Percentiles rank a stretch among this genome's conserved stretches.
Conservation (phyloP, 2,797 vertebrate genomes). For the Onychomys arenicola region DNA sequence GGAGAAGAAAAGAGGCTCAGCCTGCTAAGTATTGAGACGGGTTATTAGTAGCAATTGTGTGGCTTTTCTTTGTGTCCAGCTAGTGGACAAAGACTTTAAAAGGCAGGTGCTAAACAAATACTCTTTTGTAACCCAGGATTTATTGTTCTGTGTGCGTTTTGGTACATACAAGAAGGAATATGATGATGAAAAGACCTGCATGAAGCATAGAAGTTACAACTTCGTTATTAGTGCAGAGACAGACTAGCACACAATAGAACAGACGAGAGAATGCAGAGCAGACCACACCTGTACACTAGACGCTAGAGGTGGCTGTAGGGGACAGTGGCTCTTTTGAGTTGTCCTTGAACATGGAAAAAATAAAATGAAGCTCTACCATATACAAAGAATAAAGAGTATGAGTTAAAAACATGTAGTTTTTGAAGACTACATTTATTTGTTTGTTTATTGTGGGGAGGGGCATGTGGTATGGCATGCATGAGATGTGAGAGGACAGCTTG, state of each 20-base stretch:
- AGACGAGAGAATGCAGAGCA: not conserved
- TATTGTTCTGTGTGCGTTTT: not conserved
- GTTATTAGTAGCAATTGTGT: not conserved
- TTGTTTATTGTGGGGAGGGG: fast-evolving
- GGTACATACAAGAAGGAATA: not conserved
- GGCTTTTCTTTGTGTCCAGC: not conserved
- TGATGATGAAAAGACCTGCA: not conserved
- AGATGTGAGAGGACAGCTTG: not conserved
- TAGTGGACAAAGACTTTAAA: not conserved
- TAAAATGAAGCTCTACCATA: not conserved
- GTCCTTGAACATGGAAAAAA: not conserved
- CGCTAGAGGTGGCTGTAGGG: not conserved
- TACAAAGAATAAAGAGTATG: slow-evolving; percentile 11
- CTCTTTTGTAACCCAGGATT: not conserved
- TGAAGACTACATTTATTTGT: not conserved
- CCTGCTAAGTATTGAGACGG: not conserved
- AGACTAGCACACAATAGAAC: not conserved
- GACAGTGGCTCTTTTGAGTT: not conserved
- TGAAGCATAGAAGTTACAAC: not conserved
- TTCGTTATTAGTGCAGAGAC: not conserved
- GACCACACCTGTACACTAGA: not conserved
- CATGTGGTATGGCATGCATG: not conserved
- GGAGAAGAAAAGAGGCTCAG: slow-evolving; percentile 15
- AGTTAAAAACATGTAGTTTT: slow-evolving; percentile 36
- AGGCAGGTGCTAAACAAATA: not conserved